Conservation (phyloP, 1,140 invertebrate genomes). For the Drosophila nikananu region DNA sequence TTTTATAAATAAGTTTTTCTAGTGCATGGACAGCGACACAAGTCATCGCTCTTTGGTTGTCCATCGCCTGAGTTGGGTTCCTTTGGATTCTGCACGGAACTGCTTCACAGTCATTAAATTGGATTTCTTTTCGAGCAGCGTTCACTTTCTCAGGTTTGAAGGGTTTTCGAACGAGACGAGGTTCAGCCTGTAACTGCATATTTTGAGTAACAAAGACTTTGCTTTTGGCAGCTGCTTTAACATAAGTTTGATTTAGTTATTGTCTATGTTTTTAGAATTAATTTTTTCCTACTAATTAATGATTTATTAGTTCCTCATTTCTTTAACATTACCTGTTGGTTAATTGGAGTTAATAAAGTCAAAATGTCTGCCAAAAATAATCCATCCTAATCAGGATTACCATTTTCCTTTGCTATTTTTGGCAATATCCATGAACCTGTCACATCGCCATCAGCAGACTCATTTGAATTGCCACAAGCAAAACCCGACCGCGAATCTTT, state of each 20-base stretch:
- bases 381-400: conserved; percentile 22
- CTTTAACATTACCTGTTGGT: not conserved
- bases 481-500: conserved; percentile 32
- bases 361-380: not conserved
- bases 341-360: not conserved
- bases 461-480: conserved; percentile 13
- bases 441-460: conserved; percentile 5
- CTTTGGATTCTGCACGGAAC: conserved; percentile 22
- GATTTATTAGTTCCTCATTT: not conserved
- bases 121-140: conserved; percentile 66
- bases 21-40: conserved; percentile 36
- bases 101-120: conserved; percentile 73
- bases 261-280: not conserved
- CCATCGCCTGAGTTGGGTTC: conserved; percentile 55
- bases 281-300: not conserved
- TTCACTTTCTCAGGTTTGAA: conserved; percentile 45
- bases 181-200: conserved; percentile 30
- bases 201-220: conserved; percentile 66
- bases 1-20: not conserved
- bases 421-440: conserved; percentile 13
- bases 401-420: conserved; percentile 10
- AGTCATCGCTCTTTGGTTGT: conserved; percentile 53
- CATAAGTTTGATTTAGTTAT: not conserved
- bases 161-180: conserved; percentile 39
- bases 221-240: not conserved